Conservation (phyloP, 1,140 invertebrate species). For the Conopomorpha cramerella region DNA sequence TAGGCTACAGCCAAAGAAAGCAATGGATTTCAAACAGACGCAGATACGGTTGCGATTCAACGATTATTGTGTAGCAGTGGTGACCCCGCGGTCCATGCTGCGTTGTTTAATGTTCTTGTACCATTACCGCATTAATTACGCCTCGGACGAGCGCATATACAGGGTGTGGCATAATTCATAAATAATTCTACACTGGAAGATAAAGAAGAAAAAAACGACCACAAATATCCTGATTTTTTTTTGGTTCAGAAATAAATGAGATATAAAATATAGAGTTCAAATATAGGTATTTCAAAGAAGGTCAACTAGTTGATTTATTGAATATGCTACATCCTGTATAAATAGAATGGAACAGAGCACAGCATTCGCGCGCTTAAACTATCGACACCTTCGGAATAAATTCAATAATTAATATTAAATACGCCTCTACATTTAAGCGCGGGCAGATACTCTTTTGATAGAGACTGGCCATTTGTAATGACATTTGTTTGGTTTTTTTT, state of each 20-base stretch:
- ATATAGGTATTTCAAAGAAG: too few relatives aligned
- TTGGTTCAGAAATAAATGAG: too few relatives aligned
- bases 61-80: background rate
- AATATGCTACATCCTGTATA: too few relatives aligned
- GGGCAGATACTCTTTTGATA: slow-evolving; percentile 24
- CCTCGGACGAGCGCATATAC: background rate
- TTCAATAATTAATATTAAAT: slow-evolving; percentile 22
- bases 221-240: too few relatives aligned
- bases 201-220: too few relatives aligned
- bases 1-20: too few relatives aligned
- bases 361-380: too few relatives aligned
- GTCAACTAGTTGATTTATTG: too few relatives aligned
- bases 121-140: slow-evolving; percentile 1
- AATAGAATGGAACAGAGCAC: background rate
- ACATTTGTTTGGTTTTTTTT: slow-evolving; percentile 17
- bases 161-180: background rate
- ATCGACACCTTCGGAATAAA: slow-evolving; percentile 18
- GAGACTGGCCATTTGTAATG: slow-evolving; percentile 30
- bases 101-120: background rate
- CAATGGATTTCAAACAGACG: too few relatives aligned
- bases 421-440: slow-evolving; percentile 13
- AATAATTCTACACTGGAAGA: too few relatives aligned
- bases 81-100: slow-evolving; percentile 1
- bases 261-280: too few relatives aligned
- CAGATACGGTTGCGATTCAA: too few relatives aligned